Base-by-base conservation (phyloP, 92 coral and sea anemone species). In the Palythoa grandiflora region DNA sequence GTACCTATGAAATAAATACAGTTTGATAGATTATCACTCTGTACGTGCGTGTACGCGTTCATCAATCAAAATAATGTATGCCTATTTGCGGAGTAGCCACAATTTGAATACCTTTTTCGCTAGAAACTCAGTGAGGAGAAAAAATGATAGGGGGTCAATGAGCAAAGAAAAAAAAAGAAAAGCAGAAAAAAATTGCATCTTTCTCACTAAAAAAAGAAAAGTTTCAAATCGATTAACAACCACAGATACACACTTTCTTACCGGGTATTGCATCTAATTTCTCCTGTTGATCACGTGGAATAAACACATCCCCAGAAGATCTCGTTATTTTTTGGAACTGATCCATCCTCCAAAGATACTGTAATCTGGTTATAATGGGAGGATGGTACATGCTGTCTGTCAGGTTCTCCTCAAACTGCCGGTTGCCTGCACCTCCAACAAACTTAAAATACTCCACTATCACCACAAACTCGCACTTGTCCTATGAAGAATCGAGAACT, bases 371-470 rank as follows among this genome's bases (percentile, higher is more conserved):
- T 20, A 20, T 52, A 20, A 91, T 20, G 8, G 91, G 87, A 14
- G 89, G 16, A 51, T 78, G 71, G 4, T 60, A 36, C 7, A 76
- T 59, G 21, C 91, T 70, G 53, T 88, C 76, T 14, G 51, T 21
- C 28, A 91, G 17, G 17, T 91, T 44, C 6, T 77, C 71, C 5
- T 88, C 91, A 84, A 91, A 91, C 36, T 84, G 94, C 1, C 83
- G 71, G 89, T 91, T 88, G 1, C 94, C 94, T 15, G 84, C 94
- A 7, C 84, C 94, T 17, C 94, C 94, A 37, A 78, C 91, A 84
- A 78, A 91, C 61, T 78, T 91, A 65, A 91, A 91, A 35, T 88
- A 9, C 9, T 91, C 84, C 36, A 91, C 87, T 12, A 78, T 61
- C 4, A 91, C 71, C 11, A 91, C 1, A 60, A 91, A 91, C 84